Evolutionary conservation across 2,797 vertebrate genomes (phyloP).

Genomic region (Alectoris magna): DNA sequence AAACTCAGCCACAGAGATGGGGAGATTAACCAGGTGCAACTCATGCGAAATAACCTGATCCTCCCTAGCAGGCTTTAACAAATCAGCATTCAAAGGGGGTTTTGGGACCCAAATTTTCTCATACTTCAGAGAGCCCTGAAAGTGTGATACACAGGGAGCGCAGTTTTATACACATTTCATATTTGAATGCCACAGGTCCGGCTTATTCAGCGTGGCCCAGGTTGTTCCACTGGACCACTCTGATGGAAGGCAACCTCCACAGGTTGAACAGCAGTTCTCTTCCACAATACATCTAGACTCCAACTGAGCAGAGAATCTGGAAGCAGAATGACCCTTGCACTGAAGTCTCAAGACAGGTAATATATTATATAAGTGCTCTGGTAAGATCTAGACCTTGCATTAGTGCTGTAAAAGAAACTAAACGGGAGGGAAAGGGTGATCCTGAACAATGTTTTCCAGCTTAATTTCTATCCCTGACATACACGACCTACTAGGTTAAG

Average conservation of each 20-base stretch:
- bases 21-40: not conserved
- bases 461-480: not conserved
- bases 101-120: not conserved
- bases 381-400: not conserved
- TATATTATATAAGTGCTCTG: not conserved
- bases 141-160: not conserved
- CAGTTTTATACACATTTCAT: no score
- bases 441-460: not conserved
- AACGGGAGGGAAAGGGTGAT: not conserved
- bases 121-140: not conserved
- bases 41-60: not conserved
- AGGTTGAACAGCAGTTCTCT: not conserved
- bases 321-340: not conserved
- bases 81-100: not conserved
- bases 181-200: not conserved
- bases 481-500: not conserved
- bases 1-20: not conserved
- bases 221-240: not conserved
- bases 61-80: not conserved
- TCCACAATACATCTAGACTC: not conserved
- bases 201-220: not conserved
- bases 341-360: not conserved
- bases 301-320: not conserved
- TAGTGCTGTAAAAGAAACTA: not conserved
- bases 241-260: not conserved